These are phyloP conservation scores for Raja brachyura DNA, from an alignment of 2,113 vertebrate genomes.

Conservation along the genomic window DNA sequence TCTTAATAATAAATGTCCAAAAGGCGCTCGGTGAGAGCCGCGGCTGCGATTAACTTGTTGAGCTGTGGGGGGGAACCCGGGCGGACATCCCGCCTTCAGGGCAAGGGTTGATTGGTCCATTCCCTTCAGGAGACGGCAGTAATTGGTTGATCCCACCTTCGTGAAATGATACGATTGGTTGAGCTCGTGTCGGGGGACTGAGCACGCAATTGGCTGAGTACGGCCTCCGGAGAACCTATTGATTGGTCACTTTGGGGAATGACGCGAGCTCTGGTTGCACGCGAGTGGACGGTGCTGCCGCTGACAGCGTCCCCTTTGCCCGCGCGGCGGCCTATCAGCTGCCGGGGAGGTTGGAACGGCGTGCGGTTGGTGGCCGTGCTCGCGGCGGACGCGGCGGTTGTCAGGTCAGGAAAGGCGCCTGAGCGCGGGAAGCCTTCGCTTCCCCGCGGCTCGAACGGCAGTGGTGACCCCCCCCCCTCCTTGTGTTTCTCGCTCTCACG, in stretches of 20 bases:
- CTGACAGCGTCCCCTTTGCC: background rate
- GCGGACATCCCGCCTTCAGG: background rate
- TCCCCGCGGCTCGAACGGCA: no score
- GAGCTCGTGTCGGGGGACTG: no score
- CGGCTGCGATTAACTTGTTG: no score
- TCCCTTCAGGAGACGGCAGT: no score
- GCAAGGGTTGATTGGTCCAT: background rate
- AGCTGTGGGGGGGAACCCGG: background rate
- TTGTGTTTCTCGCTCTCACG: no score
- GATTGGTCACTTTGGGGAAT: background rate
- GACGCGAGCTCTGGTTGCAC: background rate
- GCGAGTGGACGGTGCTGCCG: background rate
- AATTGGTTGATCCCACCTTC: no score
- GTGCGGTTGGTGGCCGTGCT: background rate
- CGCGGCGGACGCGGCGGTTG: background rate
- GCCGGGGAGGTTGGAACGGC: background rate
- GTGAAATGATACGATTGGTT: no score
- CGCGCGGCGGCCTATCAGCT: background rate
- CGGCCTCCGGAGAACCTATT: no score
- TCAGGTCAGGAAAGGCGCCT: background rate
- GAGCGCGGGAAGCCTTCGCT: background rate
- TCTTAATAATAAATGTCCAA: no score
- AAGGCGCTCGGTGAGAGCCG: no score
- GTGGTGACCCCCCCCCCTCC: no score
- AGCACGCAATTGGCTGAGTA: no score